Evolutionary conservation across 1,140 invertebrate genomes (phyloP).

Genomic region (Apis mellifera): DNA sequence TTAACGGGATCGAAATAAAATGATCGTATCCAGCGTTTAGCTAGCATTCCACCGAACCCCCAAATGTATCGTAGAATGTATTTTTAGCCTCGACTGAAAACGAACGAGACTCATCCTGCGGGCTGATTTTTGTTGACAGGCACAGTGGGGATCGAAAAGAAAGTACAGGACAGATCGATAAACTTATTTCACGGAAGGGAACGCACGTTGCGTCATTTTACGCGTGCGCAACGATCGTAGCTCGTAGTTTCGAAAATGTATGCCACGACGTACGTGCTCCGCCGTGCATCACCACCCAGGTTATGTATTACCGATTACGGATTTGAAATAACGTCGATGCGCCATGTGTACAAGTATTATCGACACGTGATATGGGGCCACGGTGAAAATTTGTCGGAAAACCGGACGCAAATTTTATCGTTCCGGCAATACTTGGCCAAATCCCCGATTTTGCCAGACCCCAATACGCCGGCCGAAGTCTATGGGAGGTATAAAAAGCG

Average conservation of each 20-base stretch:
- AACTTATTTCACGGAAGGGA: background rate
- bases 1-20: background rate
- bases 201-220: conserved; percentile 18
- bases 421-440: conserved; percentile 6
- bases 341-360: conserved; percentile 38
- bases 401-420: background rate
- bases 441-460: conserved; percentile 57
- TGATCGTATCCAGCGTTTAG: background rate
- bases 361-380: background rate
- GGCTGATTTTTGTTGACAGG: conserved; percentile 25
- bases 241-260: conserved; percentile 9
- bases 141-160: conserved; percentile 34
- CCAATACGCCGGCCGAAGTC: background rate
- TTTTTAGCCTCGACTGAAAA: conserved; percentile 31
- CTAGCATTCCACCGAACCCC: background rate
- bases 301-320: background rate
- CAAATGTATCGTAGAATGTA: background rate
- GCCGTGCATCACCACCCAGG: background rate
- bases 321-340: background rate
- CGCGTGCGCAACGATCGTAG: conserved; percentile 21
- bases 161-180: conserved; percentile 34
- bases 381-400: background rate
- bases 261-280: background rate
- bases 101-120: conserved; percentile 3
- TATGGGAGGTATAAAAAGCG: conserved; percentile 70